phyloP scores from a whole-genome alignment of 1,140 invertebrate genomes.

The Sycophila sp. region DNA sequence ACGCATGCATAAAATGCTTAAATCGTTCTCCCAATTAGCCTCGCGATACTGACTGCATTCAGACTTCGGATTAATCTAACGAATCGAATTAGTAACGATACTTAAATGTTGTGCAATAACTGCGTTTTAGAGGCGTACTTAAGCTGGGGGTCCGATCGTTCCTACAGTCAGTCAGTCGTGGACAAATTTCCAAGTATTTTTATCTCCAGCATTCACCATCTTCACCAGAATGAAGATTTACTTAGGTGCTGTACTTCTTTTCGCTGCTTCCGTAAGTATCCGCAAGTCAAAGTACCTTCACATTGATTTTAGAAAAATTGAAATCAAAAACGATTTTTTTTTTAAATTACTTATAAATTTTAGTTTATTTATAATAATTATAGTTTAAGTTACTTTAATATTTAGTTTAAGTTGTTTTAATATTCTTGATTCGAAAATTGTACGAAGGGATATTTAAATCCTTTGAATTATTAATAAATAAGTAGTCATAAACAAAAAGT shows the following conservation, averaged over 20 bases:
- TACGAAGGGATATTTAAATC: too few relatives aligned
- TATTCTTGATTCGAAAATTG: too few relatives aligned
- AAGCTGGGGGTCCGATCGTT: too few relatives aligned
- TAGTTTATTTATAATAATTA: too few relatives aligned
- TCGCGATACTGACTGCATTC: background rate
- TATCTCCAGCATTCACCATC: too few relatives aligned
- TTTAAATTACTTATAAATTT: background rate
- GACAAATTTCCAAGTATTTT: too few relatives aligned
- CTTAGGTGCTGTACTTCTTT: background rate
- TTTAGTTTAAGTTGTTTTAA: background rate
- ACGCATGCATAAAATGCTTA: background rate
- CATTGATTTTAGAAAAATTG: background rate
- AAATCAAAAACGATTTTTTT: background rate
- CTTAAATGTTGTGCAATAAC: background rate
- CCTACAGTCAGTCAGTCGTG: too few relatives aligned
- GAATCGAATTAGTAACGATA: constrained; percentile 3
- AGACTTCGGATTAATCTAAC: background rate
- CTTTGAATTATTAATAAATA: too few relatives aligned
- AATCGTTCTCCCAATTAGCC: background rate
- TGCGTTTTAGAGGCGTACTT: background rate
- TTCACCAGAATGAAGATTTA: background rate
- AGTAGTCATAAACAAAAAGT: background rate
- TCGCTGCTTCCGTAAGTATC: background rate
- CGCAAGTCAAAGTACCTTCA: background rate
- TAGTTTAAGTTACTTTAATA: background rate